These are phyloP conservation scores for Amblyjoppa proteus DNA, from an alignment of 2,888 invertebrate genomes.

Conservation along the genomic window DNA sequence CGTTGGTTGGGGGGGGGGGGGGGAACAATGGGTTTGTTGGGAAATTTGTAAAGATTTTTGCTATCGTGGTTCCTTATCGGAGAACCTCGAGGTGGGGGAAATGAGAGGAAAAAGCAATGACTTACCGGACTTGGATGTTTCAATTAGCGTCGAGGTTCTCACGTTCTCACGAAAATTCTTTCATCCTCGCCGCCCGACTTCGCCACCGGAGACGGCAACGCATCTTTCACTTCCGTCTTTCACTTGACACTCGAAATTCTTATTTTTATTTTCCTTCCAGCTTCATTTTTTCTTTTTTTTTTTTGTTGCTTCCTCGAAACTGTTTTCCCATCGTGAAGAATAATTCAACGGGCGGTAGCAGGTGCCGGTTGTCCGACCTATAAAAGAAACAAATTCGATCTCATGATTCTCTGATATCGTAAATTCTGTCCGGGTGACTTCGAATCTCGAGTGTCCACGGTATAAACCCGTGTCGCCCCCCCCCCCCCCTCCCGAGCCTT, in stretches of 20 bases:
- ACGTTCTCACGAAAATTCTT: conserved; percentile 28
- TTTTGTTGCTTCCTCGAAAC: background rate
- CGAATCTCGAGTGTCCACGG: conserved; percentile 8
- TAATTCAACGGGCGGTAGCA: conserved; percentile 19
- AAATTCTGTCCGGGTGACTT: conserved; percentile 20
- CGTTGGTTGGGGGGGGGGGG: background rate
- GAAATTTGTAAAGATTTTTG: too few species aligned
- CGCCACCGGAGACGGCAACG: background rate
- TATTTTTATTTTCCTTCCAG: too few species aligned
- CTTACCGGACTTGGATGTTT: conserved; percentile 17
- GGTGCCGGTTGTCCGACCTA: background rate
- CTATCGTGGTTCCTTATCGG: background rate
- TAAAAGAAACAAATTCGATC: conserved; percentile 30
- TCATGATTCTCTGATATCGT: conserved; percentile 47
- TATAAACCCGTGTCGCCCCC: background rate
- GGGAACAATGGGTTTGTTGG: background rate
- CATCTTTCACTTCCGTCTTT: background rate
- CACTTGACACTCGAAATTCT: background rate
- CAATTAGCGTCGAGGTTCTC: conserved; percentile 30
- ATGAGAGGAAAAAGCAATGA: background rate
- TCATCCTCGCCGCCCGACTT: conserved; percentile 24
- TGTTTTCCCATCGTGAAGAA: background rate
- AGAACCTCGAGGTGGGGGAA: background rate
- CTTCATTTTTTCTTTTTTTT: too few species aligned
- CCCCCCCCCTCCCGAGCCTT: background rate